Base-by-base conservation (phyloP, 2,797 vertebrate genomes). In the Austrolebias charrua region DNA sequence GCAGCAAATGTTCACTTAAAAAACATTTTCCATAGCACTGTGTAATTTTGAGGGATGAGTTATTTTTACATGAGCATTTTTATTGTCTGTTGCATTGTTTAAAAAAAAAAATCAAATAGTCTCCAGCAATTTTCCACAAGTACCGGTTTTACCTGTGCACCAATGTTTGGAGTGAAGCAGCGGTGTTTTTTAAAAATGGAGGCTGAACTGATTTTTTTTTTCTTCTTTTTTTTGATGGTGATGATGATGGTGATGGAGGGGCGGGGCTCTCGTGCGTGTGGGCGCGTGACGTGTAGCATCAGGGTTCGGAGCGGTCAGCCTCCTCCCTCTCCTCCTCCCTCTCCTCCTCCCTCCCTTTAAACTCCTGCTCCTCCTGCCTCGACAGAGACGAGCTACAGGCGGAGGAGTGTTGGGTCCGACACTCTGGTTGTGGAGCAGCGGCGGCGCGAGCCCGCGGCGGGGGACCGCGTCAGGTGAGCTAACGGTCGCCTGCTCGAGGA, bases 231-330 rank as follows among this genome's bases (percentile, higher is more conserved):
- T n/a, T n/a, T n/a, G n/a, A n/a, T n/a, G n/a, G n/a, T n/a, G 35
- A 43, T 16, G 15, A 43, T 14, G 42, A 43, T 14, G 46, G 10
- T 19, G 46, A 18, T 11, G 46, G 5, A 76, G 85, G 71, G 83
- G 75, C 78, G 73, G 85, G 72, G 72, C 71, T 83, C 44, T 56
- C 45, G n/a, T 19, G 60, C 71, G 85, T 69, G 84, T 79, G 80
- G 75, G 87, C 78, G 78, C 75, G 84, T 78, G 86, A 78, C 82
- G 81, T n/a, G n/a, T n/a, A n/a, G n/a, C n/a, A n/a, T n/a, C 74
- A 10, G 66, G 60, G 81, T 84, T 84, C 81, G 71, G 83, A 71
- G 44, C 73, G 46, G 68, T 77, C 63, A 63, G 55, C 65, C 63
- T 46, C 52, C 60, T 42, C 58, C 55, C n/a, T 40, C 48, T 45